Evolutionary conservation across 2,113 vertebrate species (phyloP).

Genomic region (Varanus salvator): DNA sequence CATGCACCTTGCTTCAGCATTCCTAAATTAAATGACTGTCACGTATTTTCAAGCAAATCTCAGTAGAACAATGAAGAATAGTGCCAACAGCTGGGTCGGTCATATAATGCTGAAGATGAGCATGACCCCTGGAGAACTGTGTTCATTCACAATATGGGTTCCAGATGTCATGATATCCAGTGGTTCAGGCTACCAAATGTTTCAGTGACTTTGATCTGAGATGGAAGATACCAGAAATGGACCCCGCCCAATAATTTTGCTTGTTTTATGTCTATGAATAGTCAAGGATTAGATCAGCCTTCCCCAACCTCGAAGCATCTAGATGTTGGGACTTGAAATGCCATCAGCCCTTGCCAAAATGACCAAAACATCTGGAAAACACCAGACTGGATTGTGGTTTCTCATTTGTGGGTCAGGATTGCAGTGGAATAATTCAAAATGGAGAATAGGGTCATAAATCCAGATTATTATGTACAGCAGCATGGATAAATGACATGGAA

Average conservation of each 20-base stretch:
- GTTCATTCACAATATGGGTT: background rate
- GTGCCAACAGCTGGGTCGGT: background rate
- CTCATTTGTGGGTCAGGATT: background rate
- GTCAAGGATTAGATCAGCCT: background rate
- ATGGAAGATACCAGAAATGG: background rate
- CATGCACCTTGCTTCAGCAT: slow-evolving; percentile 34
- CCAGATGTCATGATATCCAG: background rate
- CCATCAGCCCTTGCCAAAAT: too few relatives aligned
- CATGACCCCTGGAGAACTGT: background rate
- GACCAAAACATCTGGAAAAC: too few relatives aligned
- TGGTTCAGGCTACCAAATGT: background rate
- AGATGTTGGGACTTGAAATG: too few relatives aligned
- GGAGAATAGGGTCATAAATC: background rate
- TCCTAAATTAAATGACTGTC: slow-evolving; percentile 3
- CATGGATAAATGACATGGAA: background rate
- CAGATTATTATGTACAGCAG: background rate
- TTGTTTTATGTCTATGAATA: background rate
- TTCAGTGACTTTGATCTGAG: background rate
- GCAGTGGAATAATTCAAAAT: background rate
- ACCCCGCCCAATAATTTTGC: background rate
- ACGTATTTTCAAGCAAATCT: background rate
- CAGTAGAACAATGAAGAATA: background rate
- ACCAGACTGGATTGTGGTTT: background rate
- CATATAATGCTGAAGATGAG: background rate
- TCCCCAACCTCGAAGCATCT: too few relatives aligned